A percentile compares a stretch with the other conserved stretches of the same genome.
These are phyloP conservation scores for Marcusenius ussheri DNA, from an alignment of 2,113 vertebrate genomes.

Conservation along the genomic window DNA sequence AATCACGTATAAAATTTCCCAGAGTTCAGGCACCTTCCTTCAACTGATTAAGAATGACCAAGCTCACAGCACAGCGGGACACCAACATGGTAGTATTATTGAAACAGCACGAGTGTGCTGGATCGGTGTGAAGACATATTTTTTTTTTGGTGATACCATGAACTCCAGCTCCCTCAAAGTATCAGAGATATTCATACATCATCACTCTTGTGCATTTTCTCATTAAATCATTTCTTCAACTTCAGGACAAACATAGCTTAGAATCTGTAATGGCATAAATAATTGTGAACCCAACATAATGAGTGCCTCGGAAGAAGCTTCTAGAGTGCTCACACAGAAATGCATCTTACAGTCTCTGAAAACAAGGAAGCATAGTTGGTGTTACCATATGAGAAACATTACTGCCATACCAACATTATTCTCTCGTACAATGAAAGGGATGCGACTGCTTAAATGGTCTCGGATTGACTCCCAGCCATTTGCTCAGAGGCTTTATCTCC, in stretches of 20 bases:
- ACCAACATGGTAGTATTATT: background rate
- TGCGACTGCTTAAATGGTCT: background rate
- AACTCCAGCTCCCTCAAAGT: background rate
- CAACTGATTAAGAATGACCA: background rate
- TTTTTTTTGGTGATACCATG: background rate
- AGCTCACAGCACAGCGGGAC: background rate
- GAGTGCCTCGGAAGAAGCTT: background rate
- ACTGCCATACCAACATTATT: background rate
- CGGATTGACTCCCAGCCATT: background rate
- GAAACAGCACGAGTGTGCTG: background rate
- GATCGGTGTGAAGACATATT: background rate
- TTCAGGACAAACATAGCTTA: background rate
- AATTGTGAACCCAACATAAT: background rate
- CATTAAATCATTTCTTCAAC: background rate
- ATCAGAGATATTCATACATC: background rate
- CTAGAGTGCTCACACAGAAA: background rate
- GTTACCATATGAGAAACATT: background rate
- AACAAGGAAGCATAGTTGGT: background rate
- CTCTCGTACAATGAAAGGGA: background rate
- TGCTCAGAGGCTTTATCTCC: background rate
- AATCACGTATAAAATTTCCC: background rate
- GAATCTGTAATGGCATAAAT: conserved; percentile 1
- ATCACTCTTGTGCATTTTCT: background rate
- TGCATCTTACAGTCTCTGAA: background rate
- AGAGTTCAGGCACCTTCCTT: background rate